Conservation (phyloP, 2,113 vertebrate genomes). For the Struthio camelus region DNA sequence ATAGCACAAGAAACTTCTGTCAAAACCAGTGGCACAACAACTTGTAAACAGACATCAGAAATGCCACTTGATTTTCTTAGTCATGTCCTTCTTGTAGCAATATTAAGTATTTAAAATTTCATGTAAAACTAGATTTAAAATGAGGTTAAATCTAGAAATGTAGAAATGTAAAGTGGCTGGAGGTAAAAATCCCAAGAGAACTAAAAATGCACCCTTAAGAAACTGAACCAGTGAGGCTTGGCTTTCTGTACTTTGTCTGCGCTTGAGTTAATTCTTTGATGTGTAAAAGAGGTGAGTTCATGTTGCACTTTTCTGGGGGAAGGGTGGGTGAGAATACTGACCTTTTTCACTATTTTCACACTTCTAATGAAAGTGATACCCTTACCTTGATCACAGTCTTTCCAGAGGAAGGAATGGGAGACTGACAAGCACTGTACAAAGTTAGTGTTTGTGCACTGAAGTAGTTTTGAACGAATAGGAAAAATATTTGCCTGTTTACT, state of each 20-base stretch:
- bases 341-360: too few relatives aligned
- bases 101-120: neutral
- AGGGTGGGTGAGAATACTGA: too few relatives aligned
- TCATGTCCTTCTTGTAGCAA: neutral
- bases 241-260: neutral
- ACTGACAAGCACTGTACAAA: neutral
- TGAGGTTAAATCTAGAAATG: neutral
- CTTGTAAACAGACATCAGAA: neutral
- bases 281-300: neutral
- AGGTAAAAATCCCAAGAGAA: neutral
- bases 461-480: fast-evolving
- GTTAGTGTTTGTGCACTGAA: fast-evolving
- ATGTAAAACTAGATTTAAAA: neutral
- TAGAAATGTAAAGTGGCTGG: neutral
- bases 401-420: fast-evolving
- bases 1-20: neutral
- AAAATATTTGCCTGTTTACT: fast-evolving
- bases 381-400: too few relatives aligned
- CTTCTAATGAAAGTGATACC: too few relatives aligned
- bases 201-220: neutral
- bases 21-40: neutral
- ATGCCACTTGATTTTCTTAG: neutral
- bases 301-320: neutral
- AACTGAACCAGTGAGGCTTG: too few relatives aligned
- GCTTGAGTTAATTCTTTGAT: neutral